A percentile compares a stretch with the other conserved stretches of the same genome.
Evolutionary conservation across 2,888 invertebrate genomes (phyloP).

Genomic region (Drosophila emarginata): DNA sequence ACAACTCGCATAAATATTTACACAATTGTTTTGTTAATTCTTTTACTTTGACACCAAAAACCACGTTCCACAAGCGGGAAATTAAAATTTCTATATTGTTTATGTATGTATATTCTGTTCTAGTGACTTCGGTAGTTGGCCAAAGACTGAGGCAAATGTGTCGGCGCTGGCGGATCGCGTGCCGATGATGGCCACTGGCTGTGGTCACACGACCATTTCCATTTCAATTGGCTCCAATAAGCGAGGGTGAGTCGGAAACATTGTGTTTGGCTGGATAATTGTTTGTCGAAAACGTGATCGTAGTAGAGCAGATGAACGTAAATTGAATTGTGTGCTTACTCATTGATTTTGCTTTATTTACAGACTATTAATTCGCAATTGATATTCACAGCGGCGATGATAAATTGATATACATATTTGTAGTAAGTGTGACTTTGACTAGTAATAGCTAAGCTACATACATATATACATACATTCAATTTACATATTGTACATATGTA

Average conservation of each 20-base stretch:
- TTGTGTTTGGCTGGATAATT: too few relatives aligned
- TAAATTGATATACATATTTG: not conserved
- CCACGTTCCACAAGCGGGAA: conserved; percentile 3
- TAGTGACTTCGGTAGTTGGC: conserved; percentile 26
- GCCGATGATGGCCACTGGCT: conserved; percentile 26
- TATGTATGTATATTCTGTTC: conserved; percentile 21
- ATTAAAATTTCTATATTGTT: conserved; percentile 18
- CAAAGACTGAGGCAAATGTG: conserved; percentile 43
- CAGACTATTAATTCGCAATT: conserved; percentile 22
- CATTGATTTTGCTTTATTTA: conserved; percentile 13
- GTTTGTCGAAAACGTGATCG: conserved; percentile 53
- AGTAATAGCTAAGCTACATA: not conserved
- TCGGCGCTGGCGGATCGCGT: conserved; percentile 49
- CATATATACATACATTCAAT: not conserved
- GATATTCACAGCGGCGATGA: not conserved
- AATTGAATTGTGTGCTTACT: conserved; percentile 22
- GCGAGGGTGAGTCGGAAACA: conserved; percentile 9
- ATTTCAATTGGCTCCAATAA: conserved; percentile 53
- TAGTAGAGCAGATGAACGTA: conserved; percentile 23
- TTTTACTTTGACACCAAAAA: conserved; percentile 1
- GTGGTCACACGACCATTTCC: conserved; percentile 49
- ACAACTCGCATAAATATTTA: conserved; percentile 47
- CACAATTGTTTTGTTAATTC: conserved; percentile 50
- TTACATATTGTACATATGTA: not conserved
- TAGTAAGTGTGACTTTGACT: not conserved